Base-by-base conservation (phyloP, 2,888 invertebrate species). In the Drosophila austrosaltans region DNA sequence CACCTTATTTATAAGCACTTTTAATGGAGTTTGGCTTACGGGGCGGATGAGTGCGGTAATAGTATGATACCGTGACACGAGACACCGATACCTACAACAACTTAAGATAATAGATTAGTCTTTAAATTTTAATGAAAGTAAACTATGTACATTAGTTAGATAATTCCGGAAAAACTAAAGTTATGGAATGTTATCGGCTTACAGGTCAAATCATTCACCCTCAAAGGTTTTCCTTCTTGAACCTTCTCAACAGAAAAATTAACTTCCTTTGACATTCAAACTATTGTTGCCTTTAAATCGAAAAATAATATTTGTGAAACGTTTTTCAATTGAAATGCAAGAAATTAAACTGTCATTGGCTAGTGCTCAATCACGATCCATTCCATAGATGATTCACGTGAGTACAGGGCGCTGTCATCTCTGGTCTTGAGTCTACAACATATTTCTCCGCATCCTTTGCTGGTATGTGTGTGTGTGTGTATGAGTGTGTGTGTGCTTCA, bases 1-100 rank as follows among this genome's bases (percentile, higher is more conserved):
- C 86, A 89, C 89, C 87, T 87, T 87, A 87, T 87, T 87, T 87
- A 87, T 89, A 89, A 89, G 87, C 88, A 89, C 88, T 87, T 87
- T 89, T 83, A 87, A 87, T 89, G 89, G 86, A 88, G 84, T 88
- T 57, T 80, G 80, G 86, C 83, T 87, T 87, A 85, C 73, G 71
- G 86, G 76, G 64, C 72, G 72, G 72, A 83, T 77, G 78, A 74
- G 81, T 78, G 78, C 75, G 76, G 63, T 54, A 20, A 30, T n/a
- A 32, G 25, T 40, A 30, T 53, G 60, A 39, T 20, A 53, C 28
- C 36, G 48, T 39, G 40, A 53, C 61, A 57, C 36, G 36, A 22
- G 32, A 12, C 36, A 32, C 32, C 22, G 16, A 57, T 7, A 57
- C 10, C 16, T 22, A 20, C 3, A 1, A 7, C 10, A 36, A 22